Percentiles rank a stretch among this genome's conserved stretches.
Evolutionary conservation across 1,140 invertebrate genomes (phyloP).

Genomic region (Ceratosolen solmsi): DNA sequence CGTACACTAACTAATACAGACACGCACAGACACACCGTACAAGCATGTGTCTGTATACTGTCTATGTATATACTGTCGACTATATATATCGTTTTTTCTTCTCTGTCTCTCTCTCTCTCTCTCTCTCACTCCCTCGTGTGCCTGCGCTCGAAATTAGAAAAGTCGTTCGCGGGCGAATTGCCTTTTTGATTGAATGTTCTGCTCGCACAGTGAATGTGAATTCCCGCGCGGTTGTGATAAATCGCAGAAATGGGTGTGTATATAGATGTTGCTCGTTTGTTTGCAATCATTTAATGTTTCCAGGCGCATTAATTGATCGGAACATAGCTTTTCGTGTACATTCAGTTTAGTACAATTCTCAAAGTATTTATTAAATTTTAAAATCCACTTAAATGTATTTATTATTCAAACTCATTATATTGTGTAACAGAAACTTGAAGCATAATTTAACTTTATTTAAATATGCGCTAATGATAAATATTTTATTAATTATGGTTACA

Average conservation of each 20-base stretch:
- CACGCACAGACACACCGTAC: too few species aligned
- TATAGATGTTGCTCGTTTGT: background rate
- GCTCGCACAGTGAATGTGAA: slow-evolving; percentile 20
- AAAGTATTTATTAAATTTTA: background rate
- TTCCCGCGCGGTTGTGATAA: slow-evolving; percentile 18
- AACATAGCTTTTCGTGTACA: background rate
- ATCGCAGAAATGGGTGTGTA: slow-evolving; percentile 13
- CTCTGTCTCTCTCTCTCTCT: too few species aligned
- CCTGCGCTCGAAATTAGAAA: slow-evolving; percentile 29
- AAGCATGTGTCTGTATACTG: too few species aligned
- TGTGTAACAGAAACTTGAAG: too few species aligned
- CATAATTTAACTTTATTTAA: too few species aligned
- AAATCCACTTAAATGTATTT: too few species aligned
- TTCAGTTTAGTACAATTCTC: background rate
- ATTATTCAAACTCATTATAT: too few species aligned
- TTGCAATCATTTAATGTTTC: slow-evolving; percentile 29
- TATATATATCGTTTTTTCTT: too few species aligned
- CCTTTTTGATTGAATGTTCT: slow-evolving; percentile 40
- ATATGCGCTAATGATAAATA: too few species aligned
- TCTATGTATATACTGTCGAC: too few species aligned
- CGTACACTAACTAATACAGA: background rate
- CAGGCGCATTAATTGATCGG: background rate
- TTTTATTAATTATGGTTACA: too few species aligned
- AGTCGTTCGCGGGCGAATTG: slow-evolving; percentile 34
- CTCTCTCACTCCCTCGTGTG: background rate